Base-by-base conservation (phyloP, 1,140 invertebrate genomes). In the Scaptomyza montana region DNA sequence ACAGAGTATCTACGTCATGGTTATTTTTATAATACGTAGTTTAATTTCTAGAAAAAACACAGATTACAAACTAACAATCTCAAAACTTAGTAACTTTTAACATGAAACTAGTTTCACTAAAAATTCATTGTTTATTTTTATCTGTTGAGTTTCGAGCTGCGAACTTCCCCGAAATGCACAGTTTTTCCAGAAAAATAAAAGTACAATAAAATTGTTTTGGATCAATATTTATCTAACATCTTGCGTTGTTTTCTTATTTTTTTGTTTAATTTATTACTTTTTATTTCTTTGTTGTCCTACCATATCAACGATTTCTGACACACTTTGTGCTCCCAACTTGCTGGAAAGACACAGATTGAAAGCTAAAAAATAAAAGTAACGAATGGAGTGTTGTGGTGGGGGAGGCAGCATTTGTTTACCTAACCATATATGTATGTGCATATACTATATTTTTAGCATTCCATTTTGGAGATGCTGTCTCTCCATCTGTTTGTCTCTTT, bases 401-500 rank as follows among this genome's bases (percentile, higher is more conserved):
- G 8, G 33, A 36, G 21, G 30, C 13, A 13, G 13, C 43, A 39
- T 25, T 75, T 53, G 72, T 70, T 70, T 54, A 41, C 33, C 46
- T 63, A 50, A 49, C 25, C 25, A 21, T 49, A 53, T 25, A 25
- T 16, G 21, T 25, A 25, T 3, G 21, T 25, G 21, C 2, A 25
- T 25, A 1, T 25, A 25, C 3, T 25, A 25, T 25, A 2, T 33
- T 70, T 72, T 59, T 76, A 25, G 59, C 65, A 78, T 82, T 82
- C 63, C 63, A 53, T 64, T 71, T 72, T 4, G 46, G 16, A 43
- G 60, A 49, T 59, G 69, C 62, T 59, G 39, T 61, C 50, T 33
- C n/a, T 13, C 21, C 19, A 16, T n/a, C 30, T 16, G 30, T 39
- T 33, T 9, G 46, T 4, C 12, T 8, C 39, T 45, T 28, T 21